A percentile compares a stretch with the other conserved stretches of the same genome.
Conservation (phyloP, 2,113 vertebrate species). For the Rhagologus leucostigma region DNA sequence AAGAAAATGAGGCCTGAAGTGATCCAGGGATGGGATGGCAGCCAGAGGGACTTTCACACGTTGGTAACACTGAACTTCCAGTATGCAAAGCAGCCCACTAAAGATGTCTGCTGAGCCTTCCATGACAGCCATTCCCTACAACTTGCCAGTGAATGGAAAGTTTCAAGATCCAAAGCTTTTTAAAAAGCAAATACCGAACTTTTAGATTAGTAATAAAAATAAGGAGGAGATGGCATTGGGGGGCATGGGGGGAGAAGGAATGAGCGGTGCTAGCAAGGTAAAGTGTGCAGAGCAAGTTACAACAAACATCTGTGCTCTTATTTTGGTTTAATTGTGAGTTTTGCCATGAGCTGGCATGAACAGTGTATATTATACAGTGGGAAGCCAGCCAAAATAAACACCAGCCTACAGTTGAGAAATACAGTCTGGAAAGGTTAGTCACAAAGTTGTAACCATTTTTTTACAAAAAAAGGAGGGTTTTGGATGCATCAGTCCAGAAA, state of each 20-base stretch:
- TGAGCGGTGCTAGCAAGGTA: constrained; percentile 37
- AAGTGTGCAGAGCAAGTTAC: constrained; percentile 26
- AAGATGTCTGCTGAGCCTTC: background rate
- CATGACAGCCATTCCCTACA: constrained; percentile 9
- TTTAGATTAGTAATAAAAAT: constrained; percentile 40
- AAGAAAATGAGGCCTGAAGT: background rate
- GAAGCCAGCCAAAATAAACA: constrained; percentile 69
- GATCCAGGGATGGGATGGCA: background rate
- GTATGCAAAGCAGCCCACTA: background rate
- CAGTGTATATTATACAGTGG: constrained; percentile 50
- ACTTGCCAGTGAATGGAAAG: constrained; percentile 40
- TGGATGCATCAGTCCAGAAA: constrained; percentile 36
- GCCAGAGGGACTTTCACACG: constrained; percentile 5
- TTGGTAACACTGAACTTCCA: constrained; percentile 13
- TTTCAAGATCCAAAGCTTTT: constrained; percentile 51
- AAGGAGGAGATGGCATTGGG: background rate
- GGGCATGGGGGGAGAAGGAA: background rate
- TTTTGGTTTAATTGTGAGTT: constrained; percentile 56
- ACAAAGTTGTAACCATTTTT: constrained; percentile 62
- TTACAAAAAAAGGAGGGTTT: constrained; percentile 13
- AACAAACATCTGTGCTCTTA: constrained; percentile 46
- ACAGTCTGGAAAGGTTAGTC: constrained; percentile 69
- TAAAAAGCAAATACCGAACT: constrained; percentile 55
- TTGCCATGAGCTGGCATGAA: constrained; percentile 63
- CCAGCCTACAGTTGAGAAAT: constrained; percentile 66